Conservation (phyloP, 2,888 invertebrate genomes). For the Cylindroiulus punctatus region DNA sequence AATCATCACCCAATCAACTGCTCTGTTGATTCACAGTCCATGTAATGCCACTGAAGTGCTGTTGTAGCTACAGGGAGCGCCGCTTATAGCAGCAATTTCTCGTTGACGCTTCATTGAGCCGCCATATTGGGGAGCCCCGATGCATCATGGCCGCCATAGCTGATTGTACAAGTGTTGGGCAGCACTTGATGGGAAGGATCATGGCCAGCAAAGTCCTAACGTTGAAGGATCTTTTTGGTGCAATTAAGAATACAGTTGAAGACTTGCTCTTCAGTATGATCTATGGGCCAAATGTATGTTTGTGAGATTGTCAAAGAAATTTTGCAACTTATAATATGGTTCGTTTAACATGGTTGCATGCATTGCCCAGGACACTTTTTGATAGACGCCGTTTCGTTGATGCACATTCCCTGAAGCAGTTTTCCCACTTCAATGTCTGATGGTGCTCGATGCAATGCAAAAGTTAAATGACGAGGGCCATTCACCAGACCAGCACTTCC, state of each 20-base stretch:
- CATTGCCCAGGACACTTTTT: too few relatives aligned
- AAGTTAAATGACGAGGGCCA: neutral
- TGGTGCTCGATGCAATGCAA: neutral
- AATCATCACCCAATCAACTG: slow-evolving; percentile 38
- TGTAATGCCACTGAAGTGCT: neutral
- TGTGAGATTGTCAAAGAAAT: too few relatives aligned
- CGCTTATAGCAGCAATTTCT: neutral
- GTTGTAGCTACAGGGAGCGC: neutral
- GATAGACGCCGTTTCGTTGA: too few relatives aligned
- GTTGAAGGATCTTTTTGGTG: neutral
- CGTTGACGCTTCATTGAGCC: slow-evolving; percentile 33
- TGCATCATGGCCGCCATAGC: neutral
- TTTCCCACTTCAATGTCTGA: neutral
- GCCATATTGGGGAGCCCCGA: slow-evolving; percentile 4
- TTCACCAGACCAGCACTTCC: neutral
- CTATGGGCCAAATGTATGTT: too few relatives aligned
- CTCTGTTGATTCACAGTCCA: slow-evolving; percentile 24
- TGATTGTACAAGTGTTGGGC: neutral
- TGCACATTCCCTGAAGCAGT: too few relatives aligned
- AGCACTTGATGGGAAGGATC: neutral
- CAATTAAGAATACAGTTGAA: slow-evolving; percentile 1
- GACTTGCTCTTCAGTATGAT: too few relatives aligned
- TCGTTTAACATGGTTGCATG: too few relatives aligned
- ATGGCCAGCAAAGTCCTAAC: neutral
- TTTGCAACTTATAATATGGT: too few relatives aligned